Evolutionary conservation across 1,140 invertebrate genomes (phyloP).

Genomic region (Zaprionus taronus): DNA sequence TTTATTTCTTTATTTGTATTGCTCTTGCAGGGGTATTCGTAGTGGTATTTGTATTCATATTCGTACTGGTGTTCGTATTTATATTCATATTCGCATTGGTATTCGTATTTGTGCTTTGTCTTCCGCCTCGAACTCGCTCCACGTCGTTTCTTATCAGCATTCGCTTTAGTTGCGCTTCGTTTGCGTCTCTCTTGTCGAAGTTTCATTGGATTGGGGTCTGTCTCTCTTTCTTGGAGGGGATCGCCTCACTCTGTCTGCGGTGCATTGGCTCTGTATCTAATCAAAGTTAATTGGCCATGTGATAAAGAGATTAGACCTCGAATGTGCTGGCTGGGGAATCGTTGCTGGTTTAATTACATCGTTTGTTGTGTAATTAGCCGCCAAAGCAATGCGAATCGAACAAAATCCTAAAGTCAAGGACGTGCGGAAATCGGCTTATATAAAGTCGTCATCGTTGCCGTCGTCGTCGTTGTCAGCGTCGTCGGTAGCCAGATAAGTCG

Average conservation of each 20-base stretch:
- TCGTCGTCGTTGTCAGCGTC: not conserved
- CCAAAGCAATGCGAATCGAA: constrained; percentile 25
- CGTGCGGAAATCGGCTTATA: constrained; percentile 58
- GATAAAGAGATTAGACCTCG: constrained; percentile 69
- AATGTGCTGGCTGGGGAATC: not conserved
- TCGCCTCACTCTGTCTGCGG: not conserved
- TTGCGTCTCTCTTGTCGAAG: constrained; percentile 43
- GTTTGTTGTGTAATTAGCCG: constrained; percentile 56
- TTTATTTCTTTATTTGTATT: constrained; percentile 27
- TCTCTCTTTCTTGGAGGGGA: constrained; percentile 7
- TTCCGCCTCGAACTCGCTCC: constrained; percentile 53
- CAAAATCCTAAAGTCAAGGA: constrained; percentile 66
- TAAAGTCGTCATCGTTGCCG: constrained; percentile 13
- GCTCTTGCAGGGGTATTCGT: constrained; percentile 29
- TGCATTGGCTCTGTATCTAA: constrained; percentile 53
- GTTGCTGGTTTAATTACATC: constrained; percentile 52
- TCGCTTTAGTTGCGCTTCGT: constrained; percentile 65
- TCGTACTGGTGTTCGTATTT: constrained; percentile 8
- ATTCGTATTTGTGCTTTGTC: constrained; percentile 44
- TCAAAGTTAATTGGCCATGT: constrained; percentile 77
- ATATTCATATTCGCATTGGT: constrained; percentile 35
- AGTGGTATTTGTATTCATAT: constrained; percentile 42
- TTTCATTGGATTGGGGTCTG: constrained; percentile 27
- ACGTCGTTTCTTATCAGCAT: constrained; percentile 46
- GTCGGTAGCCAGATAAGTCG: constrained; percentile 28